Base-by-base conservation (phyloP, 2,797 vertebrate species). In the Siniperca scherzeri region DNA sequence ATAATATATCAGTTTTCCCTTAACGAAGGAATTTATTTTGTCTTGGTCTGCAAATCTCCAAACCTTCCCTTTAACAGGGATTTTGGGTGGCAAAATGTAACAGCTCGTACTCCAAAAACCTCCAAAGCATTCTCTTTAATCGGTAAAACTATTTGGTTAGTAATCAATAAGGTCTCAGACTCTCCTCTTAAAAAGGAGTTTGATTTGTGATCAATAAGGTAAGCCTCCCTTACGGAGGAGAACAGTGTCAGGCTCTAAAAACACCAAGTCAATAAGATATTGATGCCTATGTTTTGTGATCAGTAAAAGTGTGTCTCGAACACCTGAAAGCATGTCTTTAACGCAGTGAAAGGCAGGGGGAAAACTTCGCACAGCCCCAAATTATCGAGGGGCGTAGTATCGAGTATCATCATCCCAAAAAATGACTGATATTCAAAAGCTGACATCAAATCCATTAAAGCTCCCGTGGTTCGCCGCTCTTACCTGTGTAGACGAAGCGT, bases 401-500 rank as follows among this genome's bases (percentile, higher is more conserved):
- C 27, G 27, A 30, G 42, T 36, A 36, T 36, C 36, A 36, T 36
- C 55, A 56, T 2, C 12, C 55, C 1, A 30, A 8, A 16, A 14
- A 19, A 1, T 69, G 3, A 22, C 27, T 27, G 21, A 30, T 33
- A 48, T 22, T 22, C 19, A 48, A 27, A 44, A 44, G 42, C 42
- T 44, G 12, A 44, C 42, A 4, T 13, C 42, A 13, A 46, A 17
- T 16, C 44, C 44, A 17, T 4, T 22, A 25, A 19, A 17, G 5
- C 10, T 13, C 17, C 27, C 27, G 27, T 30, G 2, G 27, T 2
- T 30, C 27, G 27, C 27, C 27, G 27, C 27, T 30, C 73, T 94
- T 90, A 98, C 98, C 98, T 13, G 98, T 98, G 95, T 98, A 99
- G 85, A 99, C 97, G 55, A 99, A 99, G 80, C 98, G 96, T 1